Base-by-base conservation (phyloP, 2,888 invertebrate species). In the Rugalucina vietnamica region DNA sequence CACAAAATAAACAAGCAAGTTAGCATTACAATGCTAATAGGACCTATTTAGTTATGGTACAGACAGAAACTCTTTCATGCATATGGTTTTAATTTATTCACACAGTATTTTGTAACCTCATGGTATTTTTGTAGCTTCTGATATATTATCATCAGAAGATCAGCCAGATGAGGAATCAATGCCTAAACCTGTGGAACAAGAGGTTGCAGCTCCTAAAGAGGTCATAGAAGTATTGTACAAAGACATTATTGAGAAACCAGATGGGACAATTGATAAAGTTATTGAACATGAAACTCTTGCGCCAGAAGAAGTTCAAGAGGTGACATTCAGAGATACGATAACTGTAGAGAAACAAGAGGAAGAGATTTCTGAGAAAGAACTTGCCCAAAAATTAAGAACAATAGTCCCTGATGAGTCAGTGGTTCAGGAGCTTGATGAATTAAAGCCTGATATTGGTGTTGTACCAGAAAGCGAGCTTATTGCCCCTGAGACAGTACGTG, bases 51-150 rank as follows among this genome's bases (percentile, higher is more conserved):
- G n/a, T n/a, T n/a, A n/a, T n/a, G n/a, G n/a, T n/a, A n/a, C n/a
- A n/a, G n/a, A n/a, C n/a, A n/a, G n/a, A n/a, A n/a, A n/a, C n/a
- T n/a, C n/a, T n/a, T n/a, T n/a, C n/a, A n/a, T n/a, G n/a, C n/a
- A n/a, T n/a, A n/a, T n/a, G n/a, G n/a, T n/a, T n/a, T n/a, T n/a
- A n/a, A n/a, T n/a, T n/a, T n/a, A n/a, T n/a, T n/a, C n/a, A n/a
- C n/a, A n/a, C n/a, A n/a, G n/a, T n/a, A n/a, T n/a, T n/a, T n/a
- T n/a, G n/a, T n/a, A n/a, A n/a, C n/a, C n/a, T n/a, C n/a, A n/a
- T n/a, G n/a, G n/a, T n/a, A n/a, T n/a, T 24, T 72, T 85, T 79
- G 14, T 72, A 85, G 85, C 85, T 74, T 69, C 60, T 57, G 82
- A 82, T 54, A 71, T 80, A 14, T 12, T 75, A 29, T 82, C 85